Evolutionary conservation across 2,888 invertebrate genomes (phyloP).

Genomic region (Euproctis similis): DNA sequence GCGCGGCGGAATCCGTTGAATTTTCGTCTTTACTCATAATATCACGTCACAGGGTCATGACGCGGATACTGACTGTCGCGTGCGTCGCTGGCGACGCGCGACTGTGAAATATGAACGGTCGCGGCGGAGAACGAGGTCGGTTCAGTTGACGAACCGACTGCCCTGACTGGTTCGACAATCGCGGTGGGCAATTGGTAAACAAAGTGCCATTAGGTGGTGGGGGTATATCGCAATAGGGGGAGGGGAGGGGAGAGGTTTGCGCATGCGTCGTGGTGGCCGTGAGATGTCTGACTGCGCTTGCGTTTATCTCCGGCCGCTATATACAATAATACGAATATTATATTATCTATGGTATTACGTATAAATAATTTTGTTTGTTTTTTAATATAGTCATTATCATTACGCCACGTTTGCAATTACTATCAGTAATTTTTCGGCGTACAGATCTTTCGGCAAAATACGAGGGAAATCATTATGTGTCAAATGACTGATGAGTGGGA

Average conservation of each 20-base stretch:
- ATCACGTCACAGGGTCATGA: conserved; percentile 70
- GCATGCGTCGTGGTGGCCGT: conserved; percentile 83
- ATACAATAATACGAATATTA: no score
- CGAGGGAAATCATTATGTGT: no score
- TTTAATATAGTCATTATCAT: no score
- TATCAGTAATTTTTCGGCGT: no score
- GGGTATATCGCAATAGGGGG: conserved; percentile 78
- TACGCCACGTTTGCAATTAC: no score
- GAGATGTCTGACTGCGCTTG: conserved; percentile 82
- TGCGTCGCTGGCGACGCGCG: conserved; percentile 65
- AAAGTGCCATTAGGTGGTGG: conserved; percentile 50
- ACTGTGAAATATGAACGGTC: conserved; percentile 48
- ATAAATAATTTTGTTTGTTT: no score
- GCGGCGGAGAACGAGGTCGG: conserved; percentile 88
- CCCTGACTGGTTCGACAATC: conserved; percentile 65
- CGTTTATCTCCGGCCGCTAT: conserved; percentile 76
- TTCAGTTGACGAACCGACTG: conserved; percentile 71
- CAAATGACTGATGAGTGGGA: no score
- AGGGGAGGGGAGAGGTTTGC: conserved; percentile 82
- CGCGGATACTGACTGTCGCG: conserved; percentile 57
- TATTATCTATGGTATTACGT: no score
- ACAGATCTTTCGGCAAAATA: no score
- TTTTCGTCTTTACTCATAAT: conserved; percentile 64
- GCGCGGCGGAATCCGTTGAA: conserved; percentile 59
- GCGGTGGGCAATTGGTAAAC: conserved; percentile 68